These are phyloP conservation scores for Pseudorhombus dupliciocellatus DNA, from an alignment of 2,113 vertebrate genomes.

Conservation along the genomic window DNA sequence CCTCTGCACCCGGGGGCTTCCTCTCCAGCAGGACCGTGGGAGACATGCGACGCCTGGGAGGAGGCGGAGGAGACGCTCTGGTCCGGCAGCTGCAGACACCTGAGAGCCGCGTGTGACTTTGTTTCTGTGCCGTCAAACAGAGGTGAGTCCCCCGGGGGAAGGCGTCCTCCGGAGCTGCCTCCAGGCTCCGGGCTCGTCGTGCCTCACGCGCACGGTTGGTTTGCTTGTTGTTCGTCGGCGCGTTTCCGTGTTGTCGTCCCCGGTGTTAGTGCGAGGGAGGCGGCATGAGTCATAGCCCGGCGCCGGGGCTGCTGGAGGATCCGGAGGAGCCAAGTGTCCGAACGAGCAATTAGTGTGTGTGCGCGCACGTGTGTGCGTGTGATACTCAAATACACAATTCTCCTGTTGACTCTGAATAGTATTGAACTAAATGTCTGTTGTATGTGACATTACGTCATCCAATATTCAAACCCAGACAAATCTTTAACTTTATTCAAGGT, in stretches of 20 bases:
- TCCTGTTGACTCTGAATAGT: too few species aligned
- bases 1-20: slow-evolving; percentile 8
- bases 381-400: too few species aligned
- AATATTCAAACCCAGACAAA: too few species aligned
- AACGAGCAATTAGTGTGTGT: slow-evolving; percentile 23
- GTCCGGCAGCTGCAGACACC: slow-evolving; percentile 55
- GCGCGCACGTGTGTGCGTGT: neutral
- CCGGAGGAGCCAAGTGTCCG: slow-evolving; percentile 44
- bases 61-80: slow-evolving; percentile 56
- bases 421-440: too few species aligned
- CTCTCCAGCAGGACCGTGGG: slow-evolving; percentile 42
- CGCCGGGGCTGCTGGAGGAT: slow-evolving; percentile 39
- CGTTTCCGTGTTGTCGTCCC: slow-evolving; percentile 28
- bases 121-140: slow-evolving; percentile 37
- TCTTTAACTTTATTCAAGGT: too few species aligned
- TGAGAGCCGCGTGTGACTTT: slow-evolving; percentile 63
- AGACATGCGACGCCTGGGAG: slow-evolving; percentile 72
- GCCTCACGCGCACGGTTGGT: neutral
- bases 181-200: neutral
- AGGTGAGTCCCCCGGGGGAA: slow-evolving; percentile 40
- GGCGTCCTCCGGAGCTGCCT: neutral
- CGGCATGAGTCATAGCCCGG: slow-evolving; percentile 65
- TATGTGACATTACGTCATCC: too few species aligned
- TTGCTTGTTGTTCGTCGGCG: slow-evolving; percentile 14
- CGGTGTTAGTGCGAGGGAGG: slow-evolving; percentile 26